Evolutionary conservation across 1,140 invertebrate species (phyloP).

Genomic region (Plectrocnemia conspersa): DNA sequence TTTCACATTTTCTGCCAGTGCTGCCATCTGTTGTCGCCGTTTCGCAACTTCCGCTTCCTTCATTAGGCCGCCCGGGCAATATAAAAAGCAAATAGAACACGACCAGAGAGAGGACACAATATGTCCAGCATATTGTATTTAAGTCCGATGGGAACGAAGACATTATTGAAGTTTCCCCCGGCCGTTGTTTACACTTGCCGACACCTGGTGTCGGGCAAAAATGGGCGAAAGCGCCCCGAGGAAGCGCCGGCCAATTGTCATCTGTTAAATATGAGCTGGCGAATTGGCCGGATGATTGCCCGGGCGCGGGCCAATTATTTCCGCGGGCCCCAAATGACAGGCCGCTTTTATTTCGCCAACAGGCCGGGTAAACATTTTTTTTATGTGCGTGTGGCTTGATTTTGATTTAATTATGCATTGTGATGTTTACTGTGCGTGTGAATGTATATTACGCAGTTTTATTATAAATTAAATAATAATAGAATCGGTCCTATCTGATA

Average conservation of each 20-base stretch:
- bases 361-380: too few species aligned
- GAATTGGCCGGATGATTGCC: neutral
- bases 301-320: neutral
- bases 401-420: too few species aligned
- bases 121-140: slow-evolving; percentile 22
- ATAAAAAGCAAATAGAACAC: neutral
- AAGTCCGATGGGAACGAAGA: slow-evolving; percentile 25
- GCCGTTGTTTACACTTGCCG: neutral
- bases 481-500: too few species aligned
- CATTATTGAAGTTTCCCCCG: slow-evolving; percentile 27
- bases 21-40: slow-evolving; percentile 12
- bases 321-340: neutral
- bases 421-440: too few species aligned
- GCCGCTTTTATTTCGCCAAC: too few species aligned
- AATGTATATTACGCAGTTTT: too few species aligned
- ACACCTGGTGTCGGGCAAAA: neutral
- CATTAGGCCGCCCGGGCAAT: slow-evolving; percentile 5
- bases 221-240: neutral
- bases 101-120: neutral
- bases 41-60: neutral
- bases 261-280: neutral
- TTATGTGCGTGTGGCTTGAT: too few species aligned
- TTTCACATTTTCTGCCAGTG: neutral
- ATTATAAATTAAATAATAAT: too few species aligned
- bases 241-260: neutral